These are phyloP conservation scores for Trinorchestia longiramus DNA, from an alignment of 1,140 invertebrate genomes.

Conservation along the genomic window DNA sequence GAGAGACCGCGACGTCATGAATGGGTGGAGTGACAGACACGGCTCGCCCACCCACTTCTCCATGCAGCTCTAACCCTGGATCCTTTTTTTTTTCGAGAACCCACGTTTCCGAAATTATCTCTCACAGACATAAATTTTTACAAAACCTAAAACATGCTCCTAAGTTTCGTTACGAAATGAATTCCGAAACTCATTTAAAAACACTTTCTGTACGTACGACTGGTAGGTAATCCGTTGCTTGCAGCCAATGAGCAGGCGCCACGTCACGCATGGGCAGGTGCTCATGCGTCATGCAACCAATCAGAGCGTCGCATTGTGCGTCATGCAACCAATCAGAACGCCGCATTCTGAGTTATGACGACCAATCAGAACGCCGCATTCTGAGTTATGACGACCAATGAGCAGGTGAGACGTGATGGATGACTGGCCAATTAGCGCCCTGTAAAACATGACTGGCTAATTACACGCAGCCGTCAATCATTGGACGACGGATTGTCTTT, in stretches of 20 bases:
- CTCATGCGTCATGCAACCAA: constrained; percentile 9
- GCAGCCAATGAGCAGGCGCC: neutral
- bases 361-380: constrained; percentile 23
- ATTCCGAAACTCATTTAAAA: no score
- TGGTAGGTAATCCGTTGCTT: neutral
- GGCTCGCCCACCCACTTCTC: no score
- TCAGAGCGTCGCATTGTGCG: constrained; percentile 9
- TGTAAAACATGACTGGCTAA: constrained; percentile 49
- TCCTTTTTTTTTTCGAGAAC: no score
- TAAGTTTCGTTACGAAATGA: no score
- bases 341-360: constrained; percentile 23
- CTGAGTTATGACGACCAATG: constrained; percentile 41
- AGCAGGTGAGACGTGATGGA: constrained; percentile 48
- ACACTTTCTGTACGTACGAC: no score
- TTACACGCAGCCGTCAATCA: constrained; percentile 40
- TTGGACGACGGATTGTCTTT: constrained; percentile 12
- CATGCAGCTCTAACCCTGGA: no score
- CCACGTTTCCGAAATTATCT: no score
- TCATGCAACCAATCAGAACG: constrained; percentile 15
- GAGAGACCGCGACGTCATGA: neutral
- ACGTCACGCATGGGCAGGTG: neutral
- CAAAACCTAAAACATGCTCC: no score
- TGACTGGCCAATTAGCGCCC: constrained; percentile 43
- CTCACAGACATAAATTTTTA: no score
- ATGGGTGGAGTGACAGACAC: neutral